Evolutionary conservation across 2,888 invertebrate genomes (phyloP), one percentile per base, ranked within the genome.

Genomic region (Apoderus coryli): DNA sequence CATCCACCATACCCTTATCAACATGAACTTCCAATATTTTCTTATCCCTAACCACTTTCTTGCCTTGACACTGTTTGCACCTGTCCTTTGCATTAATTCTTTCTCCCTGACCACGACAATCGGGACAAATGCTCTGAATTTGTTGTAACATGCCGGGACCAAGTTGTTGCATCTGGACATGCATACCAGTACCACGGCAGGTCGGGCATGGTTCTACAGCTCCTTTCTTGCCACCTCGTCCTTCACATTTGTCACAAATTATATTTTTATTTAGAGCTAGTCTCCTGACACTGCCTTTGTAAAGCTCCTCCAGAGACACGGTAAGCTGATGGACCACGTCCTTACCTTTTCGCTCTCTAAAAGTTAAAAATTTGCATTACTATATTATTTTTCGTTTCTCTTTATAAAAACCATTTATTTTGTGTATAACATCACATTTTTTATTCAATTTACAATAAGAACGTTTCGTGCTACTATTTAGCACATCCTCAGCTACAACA

Each of bases 221-320:
- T 33, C 89, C 90, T 63, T 90, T 86, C 60, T 90, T 92, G 16
- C 93, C 95, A 38, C 95, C 96, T 33, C 82, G 69, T 53, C 95
- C 95, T 60, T 92, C 85, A 59, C 96, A 98, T 59, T 88, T 89
- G 48, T 81, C 80, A 66, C 96, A 98, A 50, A 95, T 86, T 16
- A 95, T 80, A 57, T 85, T 92, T 61, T 93, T 93, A 56, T 90
- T 88, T 31, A 96, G 60, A 10, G 92, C 84, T 43, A 96, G 64
- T 60, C 95, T 95, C 31, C 93, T 70, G 6, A 85, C 82, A 34
- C 82, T 74, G 16, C 96, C 96, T 53, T 89, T 85, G 59, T 96
- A 96, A 25, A 98, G 58, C 53, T 96, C 95, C 47, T 95, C 93
- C 28, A 98, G 64, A 1, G 86, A 76, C 6, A 96, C 90, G 11